Conservation (phyloP, 2,113 vertebrate species). For the Tylochromis polylepis region DNA sequence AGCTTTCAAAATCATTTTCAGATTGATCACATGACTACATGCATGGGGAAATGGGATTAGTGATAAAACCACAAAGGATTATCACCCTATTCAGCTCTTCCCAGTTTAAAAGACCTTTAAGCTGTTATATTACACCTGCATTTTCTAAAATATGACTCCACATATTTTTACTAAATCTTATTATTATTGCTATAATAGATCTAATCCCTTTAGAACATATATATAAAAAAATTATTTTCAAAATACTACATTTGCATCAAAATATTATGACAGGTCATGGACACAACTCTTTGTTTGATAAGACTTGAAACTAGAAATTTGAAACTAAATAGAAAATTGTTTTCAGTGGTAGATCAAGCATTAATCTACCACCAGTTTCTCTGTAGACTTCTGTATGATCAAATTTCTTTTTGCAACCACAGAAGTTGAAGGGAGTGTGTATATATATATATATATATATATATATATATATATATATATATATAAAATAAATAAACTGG, state of each 20-base stretch:
- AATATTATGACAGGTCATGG: background rate
- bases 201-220: background rate
- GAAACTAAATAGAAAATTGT: background rate
- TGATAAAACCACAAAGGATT: background rate
- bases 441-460: no score
- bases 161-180: background rate
- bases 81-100: background rate
- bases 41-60: background rate
- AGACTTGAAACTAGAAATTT: background rate
- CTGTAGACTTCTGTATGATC: no score
- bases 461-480: no score
- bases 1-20: background rate
- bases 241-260: background rate
- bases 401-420: background rate
- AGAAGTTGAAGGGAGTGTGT: background rate
- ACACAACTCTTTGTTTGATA: background rate
- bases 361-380: no score
- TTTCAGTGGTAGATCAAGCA: no score
- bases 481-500: no score
- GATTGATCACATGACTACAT: background rate
- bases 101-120: background rate
- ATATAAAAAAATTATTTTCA: background rate
- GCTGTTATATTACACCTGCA: background rate
- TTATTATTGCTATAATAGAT: accelerated
- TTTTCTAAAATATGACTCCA: background rate